Conservation (phyloP, 1,140 invertebrate species). For the Piezodorus guildinii region DNA sequence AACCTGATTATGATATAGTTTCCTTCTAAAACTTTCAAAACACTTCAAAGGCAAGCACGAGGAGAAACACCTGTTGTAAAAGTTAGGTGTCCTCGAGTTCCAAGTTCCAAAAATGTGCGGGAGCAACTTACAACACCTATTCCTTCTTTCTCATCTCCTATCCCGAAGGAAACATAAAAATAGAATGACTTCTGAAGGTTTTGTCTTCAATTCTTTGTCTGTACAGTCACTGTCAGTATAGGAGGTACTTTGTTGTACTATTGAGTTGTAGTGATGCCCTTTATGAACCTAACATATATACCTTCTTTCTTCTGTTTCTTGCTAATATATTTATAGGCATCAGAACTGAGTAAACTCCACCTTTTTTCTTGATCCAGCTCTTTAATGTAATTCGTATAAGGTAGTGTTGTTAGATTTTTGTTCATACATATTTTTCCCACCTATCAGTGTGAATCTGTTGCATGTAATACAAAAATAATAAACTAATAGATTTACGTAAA, state of each 20-base stretch:
- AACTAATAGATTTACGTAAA: constrained; percentile 22
- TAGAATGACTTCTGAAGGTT: constrained; percentile 21
- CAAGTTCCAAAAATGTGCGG: constrained; percentile 23
- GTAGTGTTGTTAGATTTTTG: constrained; percentile 14
- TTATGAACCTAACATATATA: constrained; percentile 11
- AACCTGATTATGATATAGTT: constrained; percentile 35
- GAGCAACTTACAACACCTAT: constrained; percentile 14
- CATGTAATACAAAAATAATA: constrained; percentile 7
- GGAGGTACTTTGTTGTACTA: constrained; percentile 24
- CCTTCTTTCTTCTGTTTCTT: constrained; percentile 20
- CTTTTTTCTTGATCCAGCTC: constrained; percentile 24
- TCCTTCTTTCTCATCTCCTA: constrained; percentile 16
- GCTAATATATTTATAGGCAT: constrained; percentile 20
- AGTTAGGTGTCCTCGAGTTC: constrained; percentile 29
- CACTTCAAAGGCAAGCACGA: constrained; percentile 30
- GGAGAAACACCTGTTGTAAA: constrained; percentile 24
- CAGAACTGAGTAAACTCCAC: constrained; percentile 32
- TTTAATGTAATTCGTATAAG: constrained; percentile 15
- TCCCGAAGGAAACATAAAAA: constrained; percentile 25
- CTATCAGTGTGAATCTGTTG: constrained; percentile 14
- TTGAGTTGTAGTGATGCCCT: constrained; percentile 23
- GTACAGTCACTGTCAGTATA: constrained; percentile 20
- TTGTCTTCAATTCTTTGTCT: constrained; percentile 19
- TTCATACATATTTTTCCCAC: constrained; percentile 12
- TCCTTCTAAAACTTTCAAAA: constrained; percentile 40